Base-by-base conservation (phyloP, 2,797 vertebrate genomes). In the Darevskia nairensis region DNA sequence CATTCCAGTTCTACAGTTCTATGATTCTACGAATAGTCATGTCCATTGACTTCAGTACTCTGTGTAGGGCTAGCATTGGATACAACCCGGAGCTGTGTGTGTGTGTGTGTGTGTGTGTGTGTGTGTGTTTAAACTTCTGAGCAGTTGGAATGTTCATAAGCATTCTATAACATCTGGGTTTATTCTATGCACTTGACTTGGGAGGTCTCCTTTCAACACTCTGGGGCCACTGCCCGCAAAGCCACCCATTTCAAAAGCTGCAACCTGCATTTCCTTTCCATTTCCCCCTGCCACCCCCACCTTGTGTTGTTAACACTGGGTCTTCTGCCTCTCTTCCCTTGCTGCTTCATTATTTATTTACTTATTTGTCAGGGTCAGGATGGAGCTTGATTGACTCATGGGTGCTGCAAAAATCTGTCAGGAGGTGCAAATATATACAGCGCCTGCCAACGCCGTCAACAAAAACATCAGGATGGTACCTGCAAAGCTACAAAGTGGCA, bases 401-500 rank as follows among this genome's bases (percentile, higher is more conserved):
- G 80, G 87, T 86, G 84, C 88, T 89, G 69, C 86, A 89, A 89
- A 93, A 86, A 66, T 87, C 84, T 93, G 93, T 95, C 89, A 94
- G 87, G 94, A 95, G 84, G 93, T 95, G 94, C 83, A 95, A 95
- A 96, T 95, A 93, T 93, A 93, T 93, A 92, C 89, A 89, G 85
- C 86, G 92, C 59, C 89, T 96, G 91, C 88, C 93, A 95, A 92
- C 89, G 94, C 93, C 88, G 81, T 86, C 84, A 23, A 79, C 64
- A 71, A 83, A 94, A 59, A 93, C 89, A 93, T 93, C 88, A 93
- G 88, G 91, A 93, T 92, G 81, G 93, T 92, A 95, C 93, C 93
- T 94, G 94, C 82, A 94, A 84, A 91, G 50, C 91, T 88, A 89
- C 29, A 39, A 80, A 77, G 91, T 55, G 88, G 86, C 44, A 55